Evolutionary conservation across 2,797 vertebrate species (phyloP).

Genomic region (Neopelma chrysocephalum): DNA sequence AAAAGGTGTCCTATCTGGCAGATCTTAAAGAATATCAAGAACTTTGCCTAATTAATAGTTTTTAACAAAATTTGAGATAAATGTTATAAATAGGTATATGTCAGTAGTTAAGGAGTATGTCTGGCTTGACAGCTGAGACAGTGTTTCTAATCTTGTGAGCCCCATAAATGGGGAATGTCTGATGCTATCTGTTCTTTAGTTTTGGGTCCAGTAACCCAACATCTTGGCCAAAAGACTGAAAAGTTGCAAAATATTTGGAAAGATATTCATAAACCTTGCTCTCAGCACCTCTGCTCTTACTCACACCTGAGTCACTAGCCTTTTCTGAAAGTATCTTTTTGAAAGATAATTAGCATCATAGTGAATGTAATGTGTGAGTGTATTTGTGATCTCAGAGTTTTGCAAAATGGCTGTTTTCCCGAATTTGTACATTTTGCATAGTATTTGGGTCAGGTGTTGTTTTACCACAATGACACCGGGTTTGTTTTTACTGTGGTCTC

Average conservation of each 20-base stretch:
- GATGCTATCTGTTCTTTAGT: not conserved
- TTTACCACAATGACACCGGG: not conserved
- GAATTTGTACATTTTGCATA: fast-evolving
- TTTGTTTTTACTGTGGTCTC: not conserved
- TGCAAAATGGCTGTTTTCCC: not conserved
- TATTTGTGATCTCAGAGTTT: not conserved
- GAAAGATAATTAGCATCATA: not conserved
- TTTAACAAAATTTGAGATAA: not conserved
- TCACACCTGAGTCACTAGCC: not conserved
- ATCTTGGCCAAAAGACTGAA: not conserved
- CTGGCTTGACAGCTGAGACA: not conserved
- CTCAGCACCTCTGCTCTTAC: not conserved
- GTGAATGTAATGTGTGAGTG: not conserved
- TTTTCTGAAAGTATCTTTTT: not conserved
- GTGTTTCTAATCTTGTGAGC: not conserved
- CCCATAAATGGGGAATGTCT: not conserved
- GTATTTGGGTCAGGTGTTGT: not conserved
- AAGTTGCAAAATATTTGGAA: not conserved
- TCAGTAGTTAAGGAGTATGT: not conserved
- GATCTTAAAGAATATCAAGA: not conserved
- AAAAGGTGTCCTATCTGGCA: not conserved
- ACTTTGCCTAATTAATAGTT: not conserved
- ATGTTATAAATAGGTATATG: not conserved
- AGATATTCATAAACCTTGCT: not conserved
- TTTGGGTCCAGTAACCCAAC: not conserved